Percentiles rank a stretch among this genome's conserved stretches.
Conservation (phyloP, 2,888 invertebrate species). For the Stenodera caucasica region DNA sequence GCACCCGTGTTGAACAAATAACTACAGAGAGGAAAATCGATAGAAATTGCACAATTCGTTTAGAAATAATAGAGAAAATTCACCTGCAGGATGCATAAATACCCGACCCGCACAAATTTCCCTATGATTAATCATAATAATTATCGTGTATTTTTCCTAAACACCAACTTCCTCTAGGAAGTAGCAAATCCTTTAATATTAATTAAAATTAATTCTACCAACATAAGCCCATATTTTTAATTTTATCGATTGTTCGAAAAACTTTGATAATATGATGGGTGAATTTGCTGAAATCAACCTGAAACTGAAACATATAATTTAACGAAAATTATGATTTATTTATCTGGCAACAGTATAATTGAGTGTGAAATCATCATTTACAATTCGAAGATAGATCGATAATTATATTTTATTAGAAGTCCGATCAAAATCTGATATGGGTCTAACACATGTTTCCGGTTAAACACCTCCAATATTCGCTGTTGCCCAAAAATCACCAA, state of each 20-base stretch:
- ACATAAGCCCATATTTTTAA: not conserved
- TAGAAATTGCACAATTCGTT: constrained; percentile 46
- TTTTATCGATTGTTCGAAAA: not conserved
- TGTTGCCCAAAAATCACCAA: not conserved
- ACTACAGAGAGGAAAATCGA: constrained; percentile 54
- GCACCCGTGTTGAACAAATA: constrained; percentile 58
- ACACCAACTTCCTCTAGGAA: not conserved
- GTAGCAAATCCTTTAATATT: not conserved
- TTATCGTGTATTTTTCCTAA: not conserved
- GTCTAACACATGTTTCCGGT: constrained; percentile 43
- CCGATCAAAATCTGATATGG: constrained; percentile 37
- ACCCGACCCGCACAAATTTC: no score
- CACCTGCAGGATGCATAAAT: no score
- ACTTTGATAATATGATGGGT: not conserved
- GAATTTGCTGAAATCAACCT: not conserved
- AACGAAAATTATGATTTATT: constrained; percentile 38
- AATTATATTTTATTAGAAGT: constrained; percentile 40
- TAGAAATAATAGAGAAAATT: constrained; percentile 34
- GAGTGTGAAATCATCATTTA: constrained; percentile 40
- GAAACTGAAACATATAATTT: constrained; percentile 11
- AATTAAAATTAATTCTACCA: not conserved
- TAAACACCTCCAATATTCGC: constrained; percentile 18
- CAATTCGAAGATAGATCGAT: constrained; percentile 37
- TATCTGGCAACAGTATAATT: constrained; percentile 39
- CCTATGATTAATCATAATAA: no score